Conservation (phyloP, 2,888 invertebrate species). For the Catocala fraxini region DNA sequence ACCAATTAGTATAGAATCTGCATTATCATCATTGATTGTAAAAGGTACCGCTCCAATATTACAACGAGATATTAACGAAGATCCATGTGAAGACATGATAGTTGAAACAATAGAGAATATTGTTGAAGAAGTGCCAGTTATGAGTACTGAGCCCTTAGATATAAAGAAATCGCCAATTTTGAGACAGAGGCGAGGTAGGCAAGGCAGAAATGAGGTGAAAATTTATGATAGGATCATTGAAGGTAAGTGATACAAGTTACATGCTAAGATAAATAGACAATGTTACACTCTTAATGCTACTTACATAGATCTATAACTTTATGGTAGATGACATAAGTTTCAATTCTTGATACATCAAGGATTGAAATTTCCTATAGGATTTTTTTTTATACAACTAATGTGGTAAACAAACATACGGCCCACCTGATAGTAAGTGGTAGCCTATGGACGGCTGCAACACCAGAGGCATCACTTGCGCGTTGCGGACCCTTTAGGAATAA, state of each 20-base stretch:
- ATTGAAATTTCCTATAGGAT: too few relatives aligned
- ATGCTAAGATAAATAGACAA: too few relatives aligned
- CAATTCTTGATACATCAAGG: too few relatives aligned
- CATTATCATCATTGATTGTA: slow-evolving; percentile 51
- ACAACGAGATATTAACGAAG: slow-evolving; percentile 43
- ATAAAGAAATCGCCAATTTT: slow-evolving; percentile 76
- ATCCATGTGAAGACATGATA: slow-evolving; percentile 35
- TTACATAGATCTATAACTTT: too few relatives aligned
- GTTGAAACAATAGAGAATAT: slow-evolving; percentile 48
- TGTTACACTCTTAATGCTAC: too few relatives aligned
- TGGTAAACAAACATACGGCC: too few relatives aligned
- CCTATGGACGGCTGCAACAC: too few relatives aligned
- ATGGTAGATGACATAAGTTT: too few relatives aligned
- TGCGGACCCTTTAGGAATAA: too few relatives aligned
- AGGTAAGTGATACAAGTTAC: slow-evolving; percentile 57
- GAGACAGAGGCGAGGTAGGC: slow-evolving; percentile 75
- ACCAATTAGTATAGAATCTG: slow-evolving; percentile 53
- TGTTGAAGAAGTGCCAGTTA: slow-evolving; percentile 56
- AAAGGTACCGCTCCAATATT: slow-evolving; percentile 57
- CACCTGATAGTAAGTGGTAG: too few relatives aligned
- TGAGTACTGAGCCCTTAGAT: slow-evolving; percentile 73
- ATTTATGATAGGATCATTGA: slow-evolving; percentile 85
- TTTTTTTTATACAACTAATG: too few relatives aligned
- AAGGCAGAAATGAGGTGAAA: slow-evolving; percentile 82
- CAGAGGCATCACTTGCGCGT: too few relatives aligned